A percentile compares a stretch with the other conserved stretches of the same genome.
phyloP scores from a whole-genome alignment of 2,797 vertebrate genomes.

The Melanogrammus aeglefinus region DNA sequence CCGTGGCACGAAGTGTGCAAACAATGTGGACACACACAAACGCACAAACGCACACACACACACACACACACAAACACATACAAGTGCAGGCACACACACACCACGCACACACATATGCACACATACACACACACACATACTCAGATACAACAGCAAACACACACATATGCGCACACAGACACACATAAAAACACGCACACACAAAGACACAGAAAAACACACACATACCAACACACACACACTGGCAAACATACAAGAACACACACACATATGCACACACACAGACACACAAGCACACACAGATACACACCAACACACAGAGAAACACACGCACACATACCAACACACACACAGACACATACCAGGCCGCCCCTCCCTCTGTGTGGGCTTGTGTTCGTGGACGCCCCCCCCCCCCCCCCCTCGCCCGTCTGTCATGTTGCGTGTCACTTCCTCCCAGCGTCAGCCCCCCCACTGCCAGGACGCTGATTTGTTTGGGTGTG shows the following conservation, averaged over 20 bases:
- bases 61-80: slow-evolving; percentile 19
- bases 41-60: slow-evolving; percentile 11
- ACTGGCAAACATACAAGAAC: too few species aligned
- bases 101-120: slow-evolving; percentile 36
- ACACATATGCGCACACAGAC: slow-evolving; percentile 7
- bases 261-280: too few species aligned
- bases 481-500: slow-evolving; percentile 78
- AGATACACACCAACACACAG: too few species aligned
- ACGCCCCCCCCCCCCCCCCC: slow-evolving; percentile 45
- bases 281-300: too few species aligned
- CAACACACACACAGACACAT: slow-evolving; percentile 32
- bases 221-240: too few species aligned
- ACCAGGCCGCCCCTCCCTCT: slow-evolving; percentile 46
- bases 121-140: slow-evolving; percentile 24
- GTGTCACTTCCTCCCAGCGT: slow-evolving; percentile 75
- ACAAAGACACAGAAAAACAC: too few species aligned
- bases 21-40: slow-evolving; percentile 38
- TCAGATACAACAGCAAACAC: slow-evolving; percentile 43
- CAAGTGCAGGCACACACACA: slow-evolving; percentile 8
- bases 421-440: slow-evolving; percentile 69
- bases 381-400: slow-evolving; percentile 57
- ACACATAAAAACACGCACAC: slow-evolving; percentile 4
- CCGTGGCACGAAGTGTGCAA: slow-evolving; percentile 57
- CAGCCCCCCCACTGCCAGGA: slow-evolving; percentile 68
- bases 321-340: too few species aligned